Base-by-base conservation (phyloP, 1,140 invertebrate genomes). In the Leptopilina clavipes region DNA sequence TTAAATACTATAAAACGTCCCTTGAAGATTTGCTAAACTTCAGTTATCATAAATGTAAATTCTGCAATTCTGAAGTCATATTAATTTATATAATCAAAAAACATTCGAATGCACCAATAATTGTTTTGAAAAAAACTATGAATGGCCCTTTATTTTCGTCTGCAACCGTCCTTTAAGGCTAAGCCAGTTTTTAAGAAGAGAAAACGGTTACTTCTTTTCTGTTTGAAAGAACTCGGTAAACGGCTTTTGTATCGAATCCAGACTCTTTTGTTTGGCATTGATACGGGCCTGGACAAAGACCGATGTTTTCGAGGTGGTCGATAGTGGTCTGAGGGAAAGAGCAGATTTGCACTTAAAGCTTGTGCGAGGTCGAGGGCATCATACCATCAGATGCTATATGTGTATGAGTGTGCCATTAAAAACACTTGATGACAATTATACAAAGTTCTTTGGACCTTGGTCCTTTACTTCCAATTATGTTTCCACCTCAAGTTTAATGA, bases 231-330 rank as follows among this genome's bases (percentile, higher is more conserved):
- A 65, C 22, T 31, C n/a, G 22, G 25, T 22, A 65, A 65, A 25
- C 22, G 14, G 59, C 59, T 65, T 54, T 65, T 65, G 59, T 65
- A 65, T 65, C 59, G 19, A 31, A 31, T 65, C 25, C 59, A 65
- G 59, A 65, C 59, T 22, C 59, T 25, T 65, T 65, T 65, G 59
- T 65, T 31, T 65, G 59, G 59, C 59, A 14, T 81, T 83, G 81
- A 79, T 83, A 75, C 75, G 74, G 73, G 37, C 75, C 14, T 77
- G 75, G 81, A 76, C 78, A 75, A n/a, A 48, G 79, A 75, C 78
- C 76, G 72, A 85, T 82, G 84, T 84, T 84, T 85, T 85, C 44
- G 74, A 78, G 74, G 22, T 74, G 83, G 84, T 75, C 83, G 76
- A 79, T 83, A 82, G 77, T 40, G 59, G n/a, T 79, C 31, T 76